Evolutionary conservation across 2,113 vertebrate species (phyloP).

Genomic region (Psittacus erithacus): DNA sequence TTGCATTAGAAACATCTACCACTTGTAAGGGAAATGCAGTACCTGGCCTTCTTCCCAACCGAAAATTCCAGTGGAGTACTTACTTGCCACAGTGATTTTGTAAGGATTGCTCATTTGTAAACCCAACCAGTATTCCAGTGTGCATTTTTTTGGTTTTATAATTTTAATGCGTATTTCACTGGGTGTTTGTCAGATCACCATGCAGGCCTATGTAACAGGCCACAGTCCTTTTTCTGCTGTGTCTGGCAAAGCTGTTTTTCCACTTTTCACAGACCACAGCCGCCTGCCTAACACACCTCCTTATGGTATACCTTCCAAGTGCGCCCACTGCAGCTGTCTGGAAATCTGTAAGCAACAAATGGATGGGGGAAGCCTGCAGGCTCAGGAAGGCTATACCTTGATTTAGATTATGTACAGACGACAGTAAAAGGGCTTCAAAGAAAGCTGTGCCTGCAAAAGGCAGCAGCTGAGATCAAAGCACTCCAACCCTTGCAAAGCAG

Average conservation of each 20-base stretch:
- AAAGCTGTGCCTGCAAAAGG: not conserved
- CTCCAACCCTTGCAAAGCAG: not conserved
- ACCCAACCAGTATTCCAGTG: not conserved
- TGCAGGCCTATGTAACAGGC: not conserved
- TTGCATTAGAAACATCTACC: not conserved
- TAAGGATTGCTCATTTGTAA: not conserved
- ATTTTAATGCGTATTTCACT: not conserved
- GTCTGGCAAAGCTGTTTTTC: not conserved
- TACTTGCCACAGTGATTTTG: not conserved
- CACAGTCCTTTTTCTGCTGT: not conserved
- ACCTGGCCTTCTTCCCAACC: not conserved
- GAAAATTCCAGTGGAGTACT: not conserved
- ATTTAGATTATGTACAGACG: not conserved
- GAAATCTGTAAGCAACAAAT: not conserved
- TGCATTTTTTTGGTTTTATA: not conserved
- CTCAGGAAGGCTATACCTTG: rapidly evolving
- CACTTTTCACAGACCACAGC: not conserved
- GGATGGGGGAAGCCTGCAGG: not conserved
- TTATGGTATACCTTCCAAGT: not conserved
- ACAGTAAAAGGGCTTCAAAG: not conserved
- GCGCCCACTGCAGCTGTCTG: not conserved
- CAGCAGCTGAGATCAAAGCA: not conserved
- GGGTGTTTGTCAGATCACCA: not conserved
- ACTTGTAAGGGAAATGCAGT: not conserved
- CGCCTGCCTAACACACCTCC: not conserved